Conservation (phyloP, 2,113 vertebrate genomes). For the Sakesphorus luctuosus region DNA sequence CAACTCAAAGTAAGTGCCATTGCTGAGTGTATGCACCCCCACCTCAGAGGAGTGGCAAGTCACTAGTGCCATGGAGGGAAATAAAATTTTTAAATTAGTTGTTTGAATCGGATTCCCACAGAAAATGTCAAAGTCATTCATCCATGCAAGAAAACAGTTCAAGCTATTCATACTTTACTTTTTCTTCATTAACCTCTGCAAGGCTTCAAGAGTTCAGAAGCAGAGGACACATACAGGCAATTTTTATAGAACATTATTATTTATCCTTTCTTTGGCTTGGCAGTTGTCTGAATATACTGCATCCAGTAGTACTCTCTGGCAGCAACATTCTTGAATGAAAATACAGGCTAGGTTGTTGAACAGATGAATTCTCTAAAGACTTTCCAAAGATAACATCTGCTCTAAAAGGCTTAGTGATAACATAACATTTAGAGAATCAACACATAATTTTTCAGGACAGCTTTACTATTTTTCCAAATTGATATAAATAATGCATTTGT, state of each 20-base stretch:
- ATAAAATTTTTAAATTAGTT: background rate
- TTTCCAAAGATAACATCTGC: constrained; percentile 32
- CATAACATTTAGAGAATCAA: constrained; percentile 2
- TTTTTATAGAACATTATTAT: background rate
- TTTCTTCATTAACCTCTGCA: background rate
- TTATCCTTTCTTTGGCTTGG: constrained; percentile 8
- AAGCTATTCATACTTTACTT: background rate
- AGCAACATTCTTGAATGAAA: constrained; percentile 15
- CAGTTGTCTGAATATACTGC: background rate
- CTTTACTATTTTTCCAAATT: background rate
- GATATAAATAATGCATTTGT: background rate
- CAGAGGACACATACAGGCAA: background rate
- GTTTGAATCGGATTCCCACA: background rate
- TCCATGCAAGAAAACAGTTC: background rate
- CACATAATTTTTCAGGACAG: background rate
- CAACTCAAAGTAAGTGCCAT: background rate
- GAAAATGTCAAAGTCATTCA: background rate
- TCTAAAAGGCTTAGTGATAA: background rate
- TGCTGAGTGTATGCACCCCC: background rate
- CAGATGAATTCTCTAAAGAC: background rate
- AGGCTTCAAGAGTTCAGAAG: background rate
- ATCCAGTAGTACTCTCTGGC: background rate
- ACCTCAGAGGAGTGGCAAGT: background rate
- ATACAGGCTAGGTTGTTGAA: background rate
- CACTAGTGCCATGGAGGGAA: background rate